These are phyloP conservation scores for Aphelocoma californica DNA, from an alignment of 2,797 vertebrate species.

Conservation along the genomic window DNA sequence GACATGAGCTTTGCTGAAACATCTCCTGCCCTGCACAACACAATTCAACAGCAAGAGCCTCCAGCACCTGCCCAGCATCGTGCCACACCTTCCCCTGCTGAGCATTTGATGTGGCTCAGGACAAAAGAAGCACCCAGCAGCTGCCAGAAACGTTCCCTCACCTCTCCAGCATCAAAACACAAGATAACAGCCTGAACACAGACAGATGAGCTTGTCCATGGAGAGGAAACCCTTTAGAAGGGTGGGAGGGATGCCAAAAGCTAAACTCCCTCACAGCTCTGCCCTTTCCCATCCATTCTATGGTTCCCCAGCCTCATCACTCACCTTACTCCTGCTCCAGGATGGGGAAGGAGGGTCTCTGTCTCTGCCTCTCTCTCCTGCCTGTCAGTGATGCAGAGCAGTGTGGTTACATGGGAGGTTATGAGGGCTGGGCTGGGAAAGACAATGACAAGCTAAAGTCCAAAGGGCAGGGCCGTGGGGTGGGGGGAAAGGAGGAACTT, in stretches of 20 bases:
- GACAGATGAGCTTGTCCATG: rapidly evolving
- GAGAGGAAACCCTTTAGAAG: not conserved
- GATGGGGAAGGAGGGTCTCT: not conserved
- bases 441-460: conserved; percentile 56
- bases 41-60: not conserved
- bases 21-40: not conserved
- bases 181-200: not conserved
- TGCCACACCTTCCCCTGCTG: not conserved
- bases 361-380: not conserved
- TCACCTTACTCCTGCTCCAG: conserved; percentile 5
- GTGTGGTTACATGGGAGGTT: not conserved
- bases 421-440: conserved; percentile 10
- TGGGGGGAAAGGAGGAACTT: conserved; percentile 15
- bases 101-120: not conserved
- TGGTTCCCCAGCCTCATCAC: not conserved
- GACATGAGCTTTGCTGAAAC: not conserved
- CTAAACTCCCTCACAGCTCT: not conserved
- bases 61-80: not conserved
- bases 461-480: conserved; percentile 21
- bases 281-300: not conserved
- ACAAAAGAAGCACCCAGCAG: not conserved
- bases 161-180: not conserved
- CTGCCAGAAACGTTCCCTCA: not conserved
- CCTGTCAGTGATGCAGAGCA: not conserved
- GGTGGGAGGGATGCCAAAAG: not conserved